A percentile compares a stretch with the other conserved stretches of the same genome.
Evolutionary conservation across 2,888 invertebrate genomes (phyloP).

Genomic region (Caenorhabditis angaria): DNA sequence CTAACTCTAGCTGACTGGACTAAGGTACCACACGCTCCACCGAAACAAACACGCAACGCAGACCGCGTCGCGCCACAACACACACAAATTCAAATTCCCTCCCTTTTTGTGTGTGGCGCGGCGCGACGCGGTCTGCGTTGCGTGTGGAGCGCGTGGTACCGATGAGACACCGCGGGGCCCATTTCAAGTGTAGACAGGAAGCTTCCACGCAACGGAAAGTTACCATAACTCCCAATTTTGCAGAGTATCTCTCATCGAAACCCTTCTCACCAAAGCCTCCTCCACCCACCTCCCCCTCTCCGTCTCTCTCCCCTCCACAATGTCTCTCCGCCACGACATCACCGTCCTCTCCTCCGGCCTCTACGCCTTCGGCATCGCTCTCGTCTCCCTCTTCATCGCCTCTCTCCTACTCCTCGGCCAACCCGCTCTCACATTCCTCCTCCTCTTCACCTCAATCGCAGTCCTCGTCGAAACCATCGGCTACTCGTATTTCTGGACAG

Average conservation of each 20-base stretch:
- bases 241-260: slow-evolving; percentile 17
- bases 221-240: background rate
- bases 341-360: slow-evolving; percentile 54
- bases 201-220: too few relatives aligned
- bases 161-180: too few relatives aligned
- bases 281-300: slow-evolving; percentile 60
- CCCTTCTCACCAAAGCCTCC: slow-evolving; percentile 48
- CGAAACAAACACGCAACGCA: too few relatives aligned
- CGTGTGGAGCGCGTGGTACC: too few relatives aligned
- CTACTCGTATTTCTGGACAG: slow-evolving; percentile 55
- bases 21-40: too few relatives aligned
- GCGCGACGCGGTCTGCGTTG: too few relatives aligned
- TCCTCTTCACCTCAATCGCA: slow-evolving; percentile 48
- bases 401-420: slow-evolving; percentile 58
- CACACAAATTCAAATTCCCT: too few relatives aligned
- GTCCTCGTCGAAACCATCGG: slow-evolving; percentile 59
- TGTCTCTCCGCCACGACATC: slow-evolving; percentile 69
- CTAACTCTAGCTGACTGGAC: too few relatives aligned
- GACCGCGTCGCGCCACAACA: too few relatives aligned
- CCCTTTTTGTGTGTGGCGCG: too few relatives aligned
- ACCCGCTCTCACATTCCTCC: slow-evolving; percentile 55
- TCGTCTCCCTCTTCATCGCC: slow-evolving; percentile 45
- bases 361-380: slow-evolving; percentile 47
- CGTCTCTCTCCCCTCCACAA: slow-evolving; percentile 62
- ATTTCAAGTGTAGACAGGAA: too few relatives aligned